Percentiles rank a stretch among this genome's conserved stretches.
Evolutionary conservation across 2,888 invertebrate species (phyloP).

Genomic region (Pheosia tremula): DNA sequence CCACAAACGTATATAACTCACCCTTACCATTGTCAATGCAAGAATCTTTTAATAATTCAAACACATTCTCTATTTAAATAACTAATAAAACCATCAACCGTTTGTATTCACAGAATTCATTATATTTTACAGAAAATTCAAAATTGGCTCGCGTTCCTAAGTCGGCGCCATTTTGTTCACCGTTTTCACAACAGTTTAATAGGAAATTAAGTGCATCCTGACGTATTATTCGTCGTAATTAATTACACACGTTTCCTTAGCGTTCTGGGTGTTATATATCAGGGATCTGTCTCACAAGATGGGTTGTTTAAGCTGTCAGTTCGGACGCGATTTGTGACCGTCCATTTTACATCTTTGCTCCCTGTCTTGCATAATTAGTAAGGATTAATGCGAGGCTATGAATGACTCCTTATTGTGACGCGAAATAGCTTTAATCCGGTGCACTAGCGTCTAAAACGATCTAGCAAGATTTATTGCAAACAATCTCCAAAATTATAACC

Average conservation of each 20-base stretch:
- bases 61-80: not conserved
- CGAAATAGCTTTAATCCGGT: conserved; percentile 63
- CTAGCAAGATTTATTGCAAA: conserved; percentile 30
- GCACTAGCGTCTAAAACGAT: conserved; percentile 40
- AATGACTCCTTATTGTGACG: conserved; percentile 72
- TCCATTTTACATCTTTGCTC: conserved; percentile 80
- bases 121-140: conserved; percentile 35
- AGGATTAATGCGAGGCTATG: conserved; percentile 79
- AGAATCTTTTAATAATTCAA: conserved; percentile 1
- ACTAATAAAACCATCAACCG: conserved; percentile 19
- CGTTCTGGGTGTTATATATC: conserved; percentile 71
- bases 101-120: conserved; percentile 21
- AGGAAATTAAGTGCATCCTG: conserved; percentile 79
- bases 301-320: conserved; percentile 81
- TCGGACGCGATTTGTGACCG: conserved; percentile 79
- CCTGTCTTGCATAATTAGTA: conserved; percentile 81
- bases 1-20: not conserved
- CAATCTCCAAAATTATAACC: not conserved
- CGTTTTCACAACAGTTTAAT: conserved; percentile 70
- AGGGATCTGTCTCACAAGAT: conserved; percentile 78
- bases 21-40: not conserved
- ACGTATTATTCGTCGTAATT: conserved; percentile 79
- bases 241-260: conserved; percentile 76
- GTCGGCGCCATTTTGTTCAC: conserved; percentile 56
- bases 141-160: conserved; percentile 34